phyloP scores from a whole-genome alignment of 92 coral and sea anemone genomes.

The Phymanthus crucifer region DNA sequence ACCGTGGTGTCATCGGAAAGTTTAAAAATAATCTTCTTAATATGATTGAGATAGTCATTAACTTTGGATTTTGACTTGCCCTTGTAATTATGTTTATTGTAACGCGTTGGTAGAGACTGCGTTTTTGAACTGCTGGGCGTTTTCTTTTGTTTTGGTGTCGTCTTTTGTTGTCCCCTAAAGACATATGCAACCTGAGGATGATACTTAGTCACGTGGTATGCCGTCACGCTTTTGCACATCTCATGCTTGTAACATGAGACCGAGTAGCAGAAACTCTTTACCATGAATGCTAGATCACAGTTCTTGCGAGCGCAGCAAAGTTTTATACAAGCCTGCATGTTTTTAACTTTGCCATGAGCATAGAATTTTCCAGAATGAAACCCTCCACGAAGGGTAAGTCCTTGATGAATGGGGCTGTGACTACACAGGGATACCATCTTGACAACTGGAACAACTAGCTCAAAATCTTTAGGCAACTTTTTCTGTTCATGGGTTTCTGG shows the following conservation, averaged over 20 bases:
- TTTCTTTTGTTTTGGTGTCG: not conserved
- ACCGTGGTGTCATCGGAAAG: slow-evolving; percentile 4
- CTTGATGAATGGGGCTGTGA: slow-evolving; percentile 70
- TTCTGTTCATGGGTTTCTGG: not conserved
- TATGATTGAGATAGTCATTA: not conserved
- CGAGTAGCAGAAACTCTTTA: slow-evolving; percentile 71
- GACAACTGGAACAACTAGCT: slow-evolving; percentile 57
- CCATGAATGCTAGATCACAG: slow-evolving; percentile 86
- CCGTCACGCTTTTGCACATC: slow-evolving; percentile 70
- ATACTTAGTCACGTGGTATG: slow-evolving; percentile 57
- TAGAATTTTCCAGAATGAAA: slow-evolving; percentile 81
- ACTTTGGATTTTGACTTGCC: not conserved
- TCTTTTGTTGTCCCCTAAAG: slow-evolving; percentile 54
- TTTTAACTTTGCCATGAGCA: slow-evolving; percentile 72
- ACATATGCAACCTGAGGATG: slow-evolving; percentile 69
- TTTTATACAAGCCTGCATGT: slow-evolving; percentile 72
- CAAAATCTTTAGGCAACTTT: slow-evolving; percentile 20
- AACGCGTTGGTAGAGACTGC: too few species aligned
- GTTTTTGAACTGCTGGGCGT: not conserved
- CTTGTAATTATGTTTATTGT: not conserved
- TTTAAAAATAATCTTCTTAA: slow-evolving; percentile 17
- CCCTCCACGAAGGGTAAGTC: slow-evolving; percentile 85
- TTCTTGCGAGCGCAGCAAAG: slow-evolving; percentile 76
- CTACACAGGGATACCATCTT: slow-evolving; percentile 82
- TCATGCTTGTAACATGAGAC: slow-evolving; percentile 77